These are phyloP conservation scores for Condylura cristata DNA, from an alignment of 2,113 vertebrate species.

Conservation along the genomic window DNA sequence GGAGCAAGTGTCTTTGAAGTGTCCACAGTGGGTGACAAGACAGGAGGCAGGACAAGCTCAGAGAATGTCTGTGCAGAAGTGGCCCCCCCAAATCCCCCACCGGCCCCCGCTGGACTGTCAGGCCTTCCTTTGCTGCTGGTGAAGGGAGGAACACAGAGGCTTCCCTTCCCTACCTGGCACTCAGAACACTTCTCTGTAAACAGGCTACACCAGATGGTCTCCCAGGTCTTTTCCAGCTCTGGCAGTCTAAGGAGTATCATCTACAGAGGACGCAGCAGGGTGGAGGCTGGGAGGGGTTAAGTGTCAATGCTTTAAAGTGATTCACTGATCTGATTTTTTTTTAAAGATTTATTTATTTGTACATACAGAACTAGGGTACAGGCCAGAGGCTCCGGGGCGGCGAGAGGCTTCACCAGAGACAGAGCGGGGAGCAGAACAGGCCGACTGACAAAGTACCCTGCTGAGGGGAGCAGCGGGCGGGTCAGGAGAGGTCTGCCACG, in stretches of 20 bases:
- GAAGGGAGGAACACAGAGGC: rapidly evolving
- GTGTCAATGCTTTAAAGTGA: not conserved
- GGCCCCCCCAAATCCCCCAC: too few species aligned
- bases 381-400: too few species aligned
- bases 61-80: not conserved
- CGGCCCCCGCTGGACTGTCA: not conserved
- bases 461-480: too few species aligned
- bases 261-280: not conserved
- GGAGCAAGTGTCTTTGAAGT: not conserved
- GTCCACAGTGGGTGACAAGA: not conserved
- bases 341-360: too few species aligned
- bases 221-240: not conserved
- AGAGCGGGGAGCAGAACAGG: too few species aligned
- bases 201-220: not conserved
- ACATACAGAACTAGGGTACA: too few species aligned
- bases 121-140: not conserved
- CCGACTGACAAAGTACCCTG: too few species aligned
- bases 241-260: not conserved
- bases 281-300: not conserved
- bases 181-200: not conserved
- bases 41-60: not conserved
- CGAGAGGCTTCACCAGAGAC: too few species aligned
- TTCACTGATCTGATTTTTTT: not conserved
- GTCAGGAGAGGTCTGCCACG: too few species aligned
- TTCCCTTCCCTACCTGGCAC: not conserved